Percentiles rank a stretch among this genome's conserved stretches.
These are phyloP conservation scores for Otolemur crassicaudatus DNA, from an alignment of 2,797 vertebrate species.

Conservation along the genomic window DNA sequence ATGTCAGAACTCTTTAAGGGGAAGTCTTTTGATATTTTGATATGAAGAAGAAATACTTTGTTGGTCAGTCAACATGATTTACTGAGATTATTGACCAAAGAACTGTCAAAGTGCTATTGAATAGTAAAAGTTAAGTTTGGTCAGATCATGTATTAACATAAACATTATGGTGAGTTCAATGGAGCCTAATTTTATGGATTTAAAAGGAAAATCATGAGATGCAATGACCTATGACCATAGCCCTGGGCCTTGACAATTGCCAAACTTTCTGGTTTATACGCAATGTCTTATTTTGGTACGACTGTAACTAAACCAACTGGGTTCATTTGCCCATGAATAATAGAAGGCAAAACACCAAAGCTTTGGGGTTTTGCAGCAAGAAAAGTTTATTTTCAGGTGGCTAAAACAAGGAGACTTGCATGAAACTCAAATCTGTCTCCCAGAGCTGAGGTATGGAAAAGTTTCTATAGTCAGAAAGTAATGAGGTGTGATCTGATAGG, in stretches of 20 bases:
- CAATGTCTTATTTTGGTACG: neutral
- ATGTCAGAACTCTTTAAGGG: neutral
- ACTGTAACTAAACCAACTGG: neutral
- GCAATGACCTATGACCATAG: neutral
- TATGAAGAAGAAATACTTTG: slow-evolving; percentile 26
- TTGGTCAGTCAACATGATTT: slow-evolving; percentile 12
- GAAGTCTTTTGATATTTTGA: neutral
- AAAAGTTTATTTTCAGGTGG: neutral
- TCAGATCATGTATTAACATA: neutral
- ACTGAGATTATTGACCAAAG: neutral
- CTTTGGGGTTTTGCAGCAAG: neutral
- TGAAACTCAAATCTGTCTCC: neutral
- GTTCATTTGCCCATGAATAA: neutral
- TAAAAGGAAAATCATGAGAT: neutral
- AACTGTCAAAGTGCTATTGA: neutral
- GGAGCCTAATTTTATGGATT: neutral
- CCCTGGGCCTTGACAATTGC: neutral
- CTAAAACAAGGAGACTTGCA: neutral
- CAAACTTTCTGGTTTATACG: neutral
- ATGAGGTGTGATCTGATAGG: neutral
- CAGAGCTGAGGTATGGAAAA: neutral
- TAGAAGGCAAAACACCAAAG: neutral
- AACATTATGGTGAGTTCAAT: neutral
- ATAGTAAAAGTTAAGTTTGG: neutral
- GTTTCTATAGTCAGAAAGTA: neutral